Percentiles rank a stretch among this genome's conserved stretches.
phyloP scores from a whole-genome alignment of 2,888 invertebrate genomes.

The Copidosoma aretas region DNA sequence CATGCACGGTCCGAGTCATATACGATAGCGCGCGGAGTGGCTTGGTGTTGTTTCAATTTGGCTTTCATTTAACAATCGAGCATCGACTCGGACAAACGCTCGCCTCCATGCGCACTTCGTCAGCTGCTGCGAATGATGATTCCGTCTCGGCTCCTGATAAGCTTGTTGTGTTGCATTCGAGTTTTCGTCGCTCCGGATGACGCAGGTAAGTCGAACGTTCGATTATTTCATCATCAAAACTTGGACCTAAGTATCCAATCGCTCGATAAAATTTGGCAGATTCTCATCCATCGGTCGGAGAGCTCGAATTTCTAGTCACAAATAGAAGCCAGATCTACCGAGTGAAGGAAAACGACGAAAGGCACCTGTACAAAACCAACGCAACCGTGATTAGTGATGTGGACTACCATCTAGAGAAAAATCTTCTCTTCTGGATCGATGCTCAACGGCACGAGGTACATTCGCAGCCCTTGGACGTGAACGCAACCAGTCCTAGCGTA shows the following conservation, averaged over 20 bases:
- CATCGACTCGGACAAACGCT: background rate
- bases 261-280: no score
- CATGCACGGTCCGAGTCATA: no score
- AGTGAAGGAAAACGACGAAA: slow-evolving; percentile 11
- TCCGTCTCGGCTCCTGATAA: background rate
- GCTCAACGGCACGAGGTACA: slow-evolving; percentile 16
- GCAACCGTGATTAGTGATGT: slow-evolving; percentile 23
- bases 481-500: slow-evolving; percentile 7
- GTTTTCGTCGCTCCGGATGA: background rate
- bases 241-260: slow-evolving; percentile 2
- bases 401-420: slow-evolving; percentile 29
- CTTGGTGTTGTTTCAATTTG: background rate
- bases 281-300: background rate
- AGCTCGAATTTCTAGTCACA: slow-evolving; percentile 27
- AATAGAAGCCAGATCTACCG: slow-evolving; percentile 32
- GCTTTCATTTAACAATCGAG: background rate
- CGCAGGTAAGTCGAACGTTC: background rate
- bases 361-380: slow-evolving; percentile 16
- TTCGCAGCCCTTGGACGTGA: slow-evolving; percentile 21
- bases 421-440: slow-evolving; percentile 34
- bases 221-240: background rate
- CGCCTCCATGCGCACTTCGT: no score
- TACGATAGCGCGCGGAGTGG: no score
- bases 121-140: background rate
- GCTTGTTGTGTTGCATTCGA: background rate